phyloP scores from a whole-genome alignment of 2,113 vertebrate species.

The Serinus canaria region DNA sequence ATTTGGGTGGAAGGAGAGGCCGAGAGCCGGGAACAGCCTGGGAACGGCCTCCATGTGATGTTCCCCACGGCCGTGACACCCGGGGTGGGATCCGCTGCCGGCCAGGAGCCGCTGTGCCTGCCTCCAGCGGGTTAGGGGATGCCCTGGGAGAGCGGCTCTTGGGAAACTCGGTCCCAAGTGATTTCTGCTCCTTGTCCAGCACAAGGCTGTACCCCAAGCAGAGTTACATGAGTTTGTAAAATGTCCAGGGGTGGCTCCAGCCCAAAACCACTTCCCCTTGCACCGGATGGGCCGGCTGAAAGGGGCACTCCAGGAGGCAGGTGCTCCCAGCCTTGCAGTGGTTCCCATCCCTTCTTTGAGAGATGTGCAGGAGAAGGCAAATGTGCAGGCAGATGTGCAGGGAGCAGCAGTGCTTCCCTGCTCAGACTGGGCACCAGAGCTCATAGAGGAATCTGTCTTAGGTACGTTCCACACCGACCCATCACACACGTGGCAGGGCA shows the following conservation, averaged over 20 bases:
- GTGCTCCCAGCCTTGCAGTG: neutral
- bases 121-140: fast-evolving
- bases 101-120: neutral
- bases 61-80: neutral
- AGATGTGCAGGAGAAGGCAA: neutral
- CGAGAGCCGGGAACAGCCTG: neutral
- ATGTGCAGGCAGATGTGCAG: no score
- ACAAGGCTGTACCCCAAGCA: neutral
- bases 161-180: fast-evolving
- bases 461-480: fast-evolving
- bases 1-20: neutral
- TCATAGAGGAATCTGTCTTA: neutral
- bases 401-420: neutral
- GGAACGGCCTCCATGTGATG: neutral
- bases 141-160: neutral
- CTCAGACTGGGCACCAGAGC: neutral
- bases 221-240: neutral
- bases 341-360: neutral
- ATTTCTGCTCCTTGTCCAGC: neutral
- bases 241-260: neutral
- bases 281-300: fast-evolving
- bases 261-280: neutral
- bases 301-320: fast-evolving
- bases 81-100: fast-evolving
- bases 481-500: neutral